phyloP scores from a whole-genome alignment of 2,797 vertebrate genomes.

The Clarias platycephalus region DNA sequence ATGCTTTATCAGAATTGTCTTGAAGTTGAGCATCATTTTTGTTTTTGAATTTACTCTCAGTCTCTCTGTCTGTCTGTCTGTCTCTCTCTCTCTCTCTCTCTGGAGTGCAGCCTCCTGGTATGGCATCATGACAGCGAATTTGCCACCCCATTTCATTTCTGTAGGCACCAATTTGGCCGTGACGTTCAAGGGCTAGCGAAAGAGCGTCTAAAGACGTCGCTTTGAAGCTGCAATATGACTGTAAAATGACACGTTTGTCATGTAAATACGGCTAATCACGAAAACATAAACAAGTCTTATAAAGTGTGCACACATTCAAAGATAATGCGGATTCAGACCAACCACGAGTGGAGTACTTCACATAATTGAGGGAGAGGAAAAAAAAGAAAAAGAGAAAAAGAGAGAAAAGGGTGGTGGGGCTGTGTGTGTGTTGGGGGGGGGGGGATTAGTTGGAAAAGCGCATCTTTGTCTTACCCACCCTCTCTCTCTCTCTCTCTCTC shows the following conservation, averaged over 20 bases:
- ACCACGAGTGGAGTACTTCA: conserved; percentile 43
- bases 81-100: not conserved
- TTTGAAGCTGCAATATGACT: conserved; percentile 66
- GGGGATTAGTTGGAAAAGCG: conserved; percentile 39
- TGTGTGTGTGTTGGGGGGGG: not conserved
- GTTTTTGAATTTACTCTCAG: not conserved
- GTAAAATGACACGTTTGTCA: conserved; percentile 61
- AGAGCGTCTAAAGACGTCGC: conserved; percentile 58
- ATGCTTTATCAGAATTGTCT: not conserved
- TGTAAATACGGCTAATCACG: conserved; percentile 53
- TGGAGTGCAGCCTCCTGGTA: not conserved
- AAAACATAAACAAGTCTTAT: conserved; percentile 61
- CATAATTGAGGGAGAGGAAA: conserved; percentile 35
- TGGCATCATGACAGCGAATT: not conserved
- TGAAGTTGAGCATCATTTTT: not conserved
- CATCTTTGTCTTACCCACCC: conserved; percentile 35
- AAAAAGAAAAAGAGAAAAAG: conserved; percentile 8
- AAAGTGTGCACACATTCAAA: conserved; percentile 65
- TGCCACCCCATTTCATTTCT: conserved; percentile 16
- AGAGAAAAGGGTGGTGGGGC: not conserved
- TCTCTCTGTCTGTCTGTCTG: not conserved
- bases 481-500: conserved; percentile 7
- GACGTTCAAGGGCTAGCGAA: not conserved
- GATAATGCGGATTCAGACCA: conserved; percentile 39
- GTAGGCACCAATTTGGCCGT: conserved; percentile 2